phyloP scores from a whole-genome alignment of 2,113 vertebrate species.

The Pristiophorus japonicus region DNA sequence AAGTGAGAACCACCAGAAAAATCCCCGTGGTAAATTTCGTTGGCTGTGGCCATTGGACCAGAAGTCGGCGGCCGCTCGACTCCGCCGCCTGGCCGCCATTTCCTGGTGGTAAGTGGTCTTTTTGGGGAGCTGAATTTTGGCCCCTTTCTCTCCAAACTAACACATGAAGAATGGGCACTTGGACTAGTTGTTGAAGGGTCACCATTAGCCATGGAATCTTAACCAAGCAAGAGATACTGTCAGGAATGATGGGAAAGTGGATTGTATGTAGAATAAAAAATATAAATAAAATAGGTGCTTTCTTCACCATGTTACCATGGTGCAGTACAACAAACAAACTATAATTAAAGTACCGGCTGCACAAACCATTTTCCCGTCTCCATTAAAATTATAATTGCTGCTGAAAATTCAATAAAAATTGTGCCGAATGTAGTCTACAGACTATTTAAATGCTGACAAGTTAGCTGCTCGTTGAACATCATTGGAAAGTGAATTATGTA shows the following conservation, averaged over 20 bases:
- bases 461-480: background rate
- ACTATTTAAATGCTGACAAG: constrained; percentile 3
- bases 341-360: background rate
- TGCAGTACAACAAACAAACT: background rate
- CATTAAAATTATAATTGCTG: background rate
- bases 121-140: too few species aligned
- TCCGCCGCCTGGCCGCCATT: too few species aligned
- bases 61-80: too few species aligned
- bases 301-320: background rate
- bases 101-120: too few species aligned
- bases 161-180: background rate
- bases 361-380: background rate
- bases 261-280: background rate
- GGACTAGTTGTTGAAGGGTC: background rate
- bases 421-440: background rate
- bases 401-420: background rate
- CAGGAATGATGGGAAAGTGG: background rate
- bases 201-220: background rate
- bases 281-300: background rate
- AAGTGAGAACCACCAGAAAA: too few species aligned
- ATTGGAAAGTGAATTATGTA: constrained; percentile 10
- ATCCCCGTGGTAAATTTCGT: too few species aligned
- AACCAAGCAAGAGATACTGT: background rate
- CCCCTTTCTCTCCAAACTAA: background rate
- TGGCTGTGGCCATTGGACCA: too few species aligned